These are phyloP conservation scores for Hemithea aestivaria DNA, from an alignment of 2,888 invertebrate genomes.

Conservation along the genomic window DNA sequence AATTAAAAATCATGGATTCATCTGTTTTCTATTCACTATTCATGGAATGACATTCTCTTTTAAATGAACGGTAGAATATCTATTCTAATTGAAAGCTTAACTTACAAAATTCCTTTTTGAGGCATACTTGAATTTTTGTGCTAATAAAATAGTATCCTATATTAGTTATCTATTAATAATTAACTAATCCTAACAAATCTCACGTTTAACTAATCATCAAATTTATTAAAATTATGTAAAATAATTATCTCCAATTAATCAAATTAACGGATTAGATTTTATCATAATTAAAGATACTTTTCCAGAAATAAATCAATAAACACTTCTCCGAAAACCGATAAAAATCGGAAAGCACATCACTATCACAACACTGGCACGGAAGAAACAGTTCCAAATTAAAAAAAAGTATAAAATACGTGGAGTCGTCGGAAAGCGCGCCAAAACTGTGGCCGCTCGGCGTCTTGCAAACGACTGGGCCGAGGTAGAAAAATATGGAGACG, in stretches of 20 bases:
- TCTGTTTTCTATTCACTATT: too few relatives aligned
- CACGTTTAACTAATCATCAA: too few relatives aligned
- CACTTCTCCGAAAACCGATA: constrained; percentile 13
- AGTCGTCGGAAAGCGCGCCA: constrained; percentile 23
- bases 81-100: too few relatives aligned
- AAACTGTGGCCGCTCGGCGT: constrained; percentile 25
- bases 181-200: too few relatives aligned
- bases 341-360: constrained; percentile 11
- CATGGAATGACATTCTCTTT: too few relatives aligned
- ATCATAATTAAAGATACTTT: constrained; percentile 7
- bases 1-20: too few relatives aligned
- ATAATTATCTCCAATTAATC: constrained; percentile 13
- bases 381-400: constrained; percentile 13
- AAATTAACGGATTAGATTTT: constrained; percentile 12
- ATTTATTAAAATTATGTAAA: constrained; percentile 4
- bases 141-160: too few relatives aligned
- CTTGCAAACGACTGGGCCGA: constrained; percentile 10
- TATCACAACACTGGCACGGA: constrained; percentile 7
- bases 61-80: too few relatives aligned
- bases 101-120: too few relatives aligned
- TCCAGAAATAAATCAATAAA: constrained; percentile 7
- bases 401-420: constrained; percentile 22
- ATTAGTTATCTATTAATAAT: too few relatives aligned
- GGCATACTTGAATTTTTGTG: too few relatives aligned
- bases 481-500: constrained; percentile 20